Evolutionary conservation across 1,140 invertebrate species (phyloP).

Genomic region (Formica exsecta): DNA sequence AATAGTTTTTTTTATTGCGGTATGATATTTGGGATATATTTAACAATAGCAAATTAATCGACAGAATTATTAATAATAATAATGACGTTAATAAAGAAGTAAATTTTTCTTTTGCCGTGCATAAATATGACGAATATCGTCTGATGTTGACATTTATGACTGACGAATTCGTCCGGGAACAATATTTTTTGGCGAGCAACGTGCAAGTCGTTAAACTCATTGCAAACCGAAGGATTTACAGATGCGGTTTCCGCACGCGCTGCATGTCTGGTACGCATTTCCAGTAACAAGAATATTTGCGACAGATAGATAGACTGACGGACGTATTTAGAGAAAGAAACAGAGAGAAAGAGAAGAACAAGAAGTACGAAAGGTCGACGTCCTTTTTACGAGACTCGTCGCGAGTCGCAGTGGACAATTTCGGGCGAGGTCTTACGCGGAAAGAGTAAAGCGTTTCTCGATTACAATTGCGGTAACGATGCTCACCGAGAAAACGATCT

Average conservation of each 20-base stretch:
- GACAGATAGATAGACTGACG: constrained; percentile 23
- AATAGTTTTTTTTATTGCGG: neutral
- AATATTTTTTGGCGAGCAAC: constrained; percentile 31
- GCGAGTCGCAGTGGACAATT: constrained; percentile 42
- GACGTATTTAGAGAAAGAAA: neutral
- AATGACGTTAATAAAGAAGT: constrained; percentile 3
- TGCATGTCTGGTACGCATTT: constrained; percentile 48
- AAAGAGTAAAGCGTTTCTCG: constrained; percentile 56
- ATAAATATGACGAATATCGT: constrained; percentile 36
- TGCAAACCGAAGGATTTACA: constrained; percentile 66
- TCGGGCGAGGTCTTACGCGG: constrained; percentile 21
- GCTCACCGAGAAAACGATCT: constrained; percentile 45
- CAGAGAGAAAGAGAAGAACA: neutral
- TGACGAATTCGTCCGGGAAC: neutral
- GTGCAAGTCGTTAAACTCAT: constrained; percentile 57
- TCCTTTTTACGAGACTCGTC: constrained; percentile 53
- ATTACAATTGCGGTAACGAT: constrained; percentile 60
- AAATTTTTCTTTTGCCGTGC: constrained; percentile 7
- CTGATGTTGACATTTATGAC: constrained; percentile 11
- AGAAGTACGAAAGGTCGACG: constrained; percentile 55
- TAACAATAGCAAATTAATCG: neutral
- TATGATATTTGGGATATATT: neutral
- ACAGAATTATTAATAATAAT: neutral
- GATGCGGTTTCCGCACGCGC: constrained; percentile 11
- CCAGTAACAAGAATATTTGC: constrained; percentile 40